Evolutionary conservation across 2,888 invertebrate genomes (phyloP).

Genomic region (Philonicus albiceps): DNA sequence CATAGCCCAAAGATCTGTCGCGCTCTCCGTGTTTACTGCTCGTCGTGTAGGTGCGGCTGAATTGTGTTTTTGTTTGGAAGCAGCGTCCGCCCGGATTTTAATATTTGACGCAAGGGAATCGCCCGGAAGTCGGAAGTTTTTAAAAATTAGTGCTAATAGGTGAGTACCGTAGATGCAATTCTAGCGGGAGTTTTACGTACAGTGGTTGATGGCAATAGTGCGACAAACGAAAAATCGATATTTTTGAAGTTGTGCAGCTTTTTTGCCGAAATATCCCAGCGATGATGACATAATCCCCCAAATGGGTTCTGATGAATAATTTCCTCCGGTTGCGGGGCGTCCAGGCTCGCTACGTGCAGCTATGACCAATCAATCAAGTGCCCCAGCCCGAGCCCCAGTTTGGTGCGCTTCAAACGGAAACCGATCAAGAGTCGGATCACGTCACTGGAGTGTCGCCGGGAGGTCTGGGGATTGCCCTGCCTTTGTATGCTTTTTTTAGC

Average conservation of each 20-base stretch:
- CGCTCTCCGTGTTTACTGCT: not conserved
- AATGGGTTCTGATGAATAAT: not conserved
- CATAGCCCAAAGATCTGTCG: not conserved
- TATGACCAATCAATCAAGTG: not conserved
- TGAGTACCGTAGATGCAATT: not conserved
- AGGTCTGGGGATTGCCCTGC: not conserved
- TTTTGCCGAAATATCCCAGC: not conserved
- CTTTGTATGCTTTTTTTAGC: not conserved
- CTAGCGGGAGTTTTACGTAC: not conserved
- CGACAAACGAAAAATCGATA: not conserved
- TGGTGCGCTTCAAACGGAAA: not conserved
- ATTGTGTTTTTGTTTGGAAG: not conserved
- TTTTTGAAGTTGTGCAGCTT: not conserved
- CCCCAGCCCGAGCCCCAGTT: not conserved
- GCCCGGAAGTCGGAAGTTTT: not conserved
- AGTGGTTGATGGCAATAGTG: not conserved
- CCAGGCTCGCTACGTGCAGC: not conserved
- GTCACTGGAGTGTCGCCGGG: not conserved
- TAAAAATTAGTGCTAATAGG: not conserved
- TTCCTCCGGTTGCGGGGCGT: not conserved
- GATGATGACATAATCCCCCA: not conserved
- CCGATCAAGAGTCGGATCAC: not conserved
- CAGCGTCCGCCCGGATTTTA: not conserved
- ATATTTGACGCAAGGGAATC: not conserved
- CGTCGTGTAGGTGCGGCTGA: conserved; percentile 11